A percentile compares a stretch with the other conserved stretches of the same genome.
Conservation (phyloP, 2,113 vertebrate species). For the Catharus bicknelli region DNA sequence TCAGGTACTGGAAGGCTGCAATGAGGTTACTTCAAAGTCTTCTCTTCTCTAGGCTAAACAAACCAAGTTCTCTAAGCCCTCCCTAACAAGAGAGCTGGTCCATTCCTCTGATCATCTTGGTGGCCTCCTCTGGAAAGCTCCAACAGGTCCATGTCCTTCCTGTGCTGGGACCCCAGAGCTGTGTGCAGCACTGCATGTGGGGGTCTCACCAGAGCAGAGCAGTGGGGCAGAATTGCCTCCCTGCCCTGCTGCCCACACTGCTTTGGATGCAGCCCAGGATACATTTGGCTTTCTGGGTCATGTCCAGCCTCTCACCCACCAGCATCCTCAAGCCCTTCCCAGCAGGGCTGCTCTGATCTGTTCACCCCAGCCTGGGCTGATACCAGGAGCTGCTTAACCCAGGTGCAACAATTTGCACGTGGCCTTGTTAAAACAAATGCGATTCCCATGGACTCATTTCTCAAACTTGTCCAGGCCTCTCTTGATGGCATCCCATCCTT, state of each 20-base stretch:
- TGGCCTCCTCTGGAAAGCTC: not conserved
- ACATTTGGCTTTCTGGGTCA: not conserved
- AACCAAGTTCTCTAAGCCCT: not conserved
- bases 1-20: not conserved
- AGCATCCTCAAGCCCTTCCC: rapidly evolving
- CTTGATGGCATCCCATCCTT: not conserved
- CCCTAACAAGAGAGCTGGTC: not conserved
- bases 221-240: not conserved
- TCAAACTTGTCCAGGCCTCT: not conserved
- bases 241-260: not conserved
- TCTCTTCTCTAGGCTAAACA: not conserved
- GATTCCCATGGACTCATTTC: not conserved
- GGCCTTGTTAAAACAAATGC: rapidly evolving
- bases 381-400: rapidly evolving
- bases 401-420: not conserved
- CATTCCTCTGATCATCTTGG: too few relatives aligned
- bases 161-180: not conserved
- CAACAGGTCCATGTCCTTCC: rapidly evolving
- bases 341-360: not conserved
- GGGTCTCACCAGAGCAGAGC: not conserved
- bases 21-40: not conserved
- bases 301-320: not conserved
- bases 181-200: not conserved
- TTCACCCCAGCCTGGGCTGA: not conserved
- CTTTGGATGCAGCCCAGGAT: not conserved